Evolutionary conservation across 2,888 invertebrate species (phyloP).

Genomic region (Helleia helle): DNA sequence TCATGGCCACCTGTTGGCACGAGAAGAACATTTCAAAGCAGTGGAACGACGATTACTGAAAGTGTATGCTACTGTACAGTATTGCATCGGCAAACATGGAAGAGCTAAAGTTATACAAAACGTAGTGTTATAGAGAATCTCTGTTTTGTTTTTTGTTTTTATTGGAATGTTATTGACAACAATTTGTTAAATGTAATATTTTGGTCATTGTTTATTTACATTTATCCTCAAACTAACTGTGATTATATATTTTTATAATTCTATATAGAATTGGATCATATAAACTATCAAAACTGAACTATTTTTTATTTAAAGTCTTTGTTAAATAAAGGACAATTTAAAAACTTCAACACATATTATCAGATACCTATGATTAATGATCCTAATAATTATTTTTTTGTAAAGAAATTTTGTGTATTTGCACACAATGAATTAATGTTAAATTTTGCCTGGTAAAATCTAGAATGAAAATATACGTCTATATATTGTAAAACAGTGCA

Average conservation of each 20-base stretch:
- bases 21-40: conserved; percentile 81
- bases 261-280: neutral
- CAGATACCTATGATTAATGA: too few relatives aligned
- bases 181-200: neutral
- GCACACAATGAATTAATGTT: too few relatives aligned
- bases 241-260: neutral
- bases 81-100: conserved; percentile 78
- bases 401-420: too few relatives aligned
- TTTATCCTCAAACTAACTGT: neutral
- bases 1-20: conserved; percentile 75
- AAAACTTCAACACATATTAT: too few relatives aligned
- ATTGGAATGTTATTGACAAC: neutral
- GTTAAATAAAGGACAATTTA: too few relatives aligned
- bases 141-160: neutral
- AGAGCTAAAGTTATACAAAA: conserved; percentile 57
- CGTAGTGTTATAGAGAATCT: conserved; percentile 13
- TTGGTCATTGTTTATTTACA: neutral
- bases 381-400: too few relatives aligned
- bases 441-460: too few relatives aligned
- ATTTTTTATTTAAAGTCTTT: neutral
- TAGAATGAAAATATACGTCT: too few relatives aligned
- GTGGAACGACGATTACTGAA: conserved; percentile 84
- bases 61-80: conserved; percentile 84
- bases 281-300: neutral
- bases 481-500: too few relatives aligned